Evolutionary conservation across 2,113 vertebrate genomes (phyloP), one percentile per base, ranked within the genome.

Genomic region (Cettia cetti): DNA sequence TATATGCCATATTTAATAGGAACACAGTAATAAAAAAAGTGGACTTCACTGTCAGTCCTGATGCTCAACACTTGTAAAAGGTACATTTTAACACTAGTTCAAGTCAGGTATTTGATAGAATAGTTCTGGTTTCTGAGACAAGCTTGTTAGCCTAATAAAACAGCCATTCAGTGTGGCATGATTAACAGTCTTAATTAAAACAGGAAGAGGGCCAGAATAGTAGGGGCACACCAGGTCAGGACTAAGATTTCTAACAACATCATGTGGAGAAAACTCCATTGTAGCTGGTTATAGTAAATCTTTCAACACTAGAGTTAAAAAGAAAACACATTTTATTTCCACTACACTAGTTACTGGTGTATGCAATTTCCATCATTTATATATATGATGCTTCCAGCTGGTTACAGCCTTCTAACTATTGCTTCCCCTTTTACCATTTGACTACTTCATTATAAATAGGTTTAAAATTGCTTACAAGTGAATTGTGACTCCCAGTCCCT

Each of bases 401-500:
- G 12, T 49, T 81, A 86, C 17, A 70, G n/a, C 16, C 50, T 79
- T 83, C 66, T 75, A 89, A 78, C 16, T 26, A 8, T 31, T 53
- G 54, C 56, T 81, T 82, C 54, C 50, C 49, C 69, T 78, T 75
- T 59, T 92, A 95, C 31, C 66, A 95, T 89, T 90, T 75, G 90
- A 42, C 54, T 33, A 70, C 40, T 59, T 91, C 61, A 95, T 94
- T 92, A 81, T 52, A 60, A 74, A 82, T 16, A 66, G 19, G 13
- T 72, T 84, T 70, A 82, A 89, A 97, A 94, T 84, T 35, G 78
- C 99, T 99, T 97, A 99, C 99, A 98, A 82, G 98, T 99, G 97
- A 99, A 99, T 92, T 99, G 99, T 63, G 98, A 97, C 90, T 99
- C 99, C 99, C 99, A 99, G 97, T 99, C 99, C 60, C 94, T 97